These are phyloP conservation scores for Sylvia atricapilla DNA, from an alignment of 2,113 vertebrate species.

Conservation along the genomic window DNA sequence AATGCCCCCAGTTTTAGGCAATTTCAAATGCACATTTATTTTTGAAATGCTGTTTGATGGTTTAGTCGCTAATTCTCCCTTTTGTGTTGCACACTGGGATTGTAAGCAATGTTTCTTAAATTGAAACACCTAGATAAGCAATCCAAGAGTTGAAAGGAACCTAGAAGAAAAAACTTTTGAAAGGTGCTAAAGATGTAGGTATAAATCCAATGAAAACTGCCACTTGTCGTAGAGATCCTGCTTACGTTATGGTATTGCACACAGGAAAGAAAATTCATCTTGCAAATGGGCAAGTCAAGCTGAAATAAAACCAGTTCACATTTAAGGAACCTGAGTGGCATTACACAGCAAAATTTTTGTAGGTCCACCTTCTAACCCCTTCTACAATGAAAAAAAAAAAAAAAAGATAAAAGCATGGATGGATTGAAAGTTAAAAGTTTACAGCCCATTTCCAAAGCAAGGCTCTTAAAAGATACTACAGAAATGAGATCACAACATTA, in stretches of 20 bases:
- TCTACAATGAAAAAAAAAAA: neutral
- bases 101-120: neutral
- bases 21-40: neutral
- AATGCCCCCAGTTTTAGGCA: neutral
- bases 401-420: neutral
- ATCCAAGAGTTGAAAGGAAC: neutral
- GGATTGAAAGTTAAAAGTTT: neutral
- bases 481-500: neutral
- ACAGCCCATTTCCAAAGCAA: neutral
- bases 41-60: conserved; percentile 17
- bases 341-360: neutral
- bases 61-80: neutral
- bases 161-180: neutral
- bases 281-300: neutral
- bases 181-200: neutral
- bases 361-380: neutral
- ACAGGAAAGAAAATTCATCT: neutral
- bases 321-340: neutral
- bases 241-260: neutral
- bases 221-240: neutral
- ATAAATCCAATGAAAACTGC: neutral
- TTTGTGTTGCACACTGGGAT: neutral
- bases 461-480: neutral
- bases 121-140: neutral
- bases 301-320: neutral